Base-by-base conservation (phyloP, 1,140 invertebrate species). In the Hylaeus volcanicus region DNA sequence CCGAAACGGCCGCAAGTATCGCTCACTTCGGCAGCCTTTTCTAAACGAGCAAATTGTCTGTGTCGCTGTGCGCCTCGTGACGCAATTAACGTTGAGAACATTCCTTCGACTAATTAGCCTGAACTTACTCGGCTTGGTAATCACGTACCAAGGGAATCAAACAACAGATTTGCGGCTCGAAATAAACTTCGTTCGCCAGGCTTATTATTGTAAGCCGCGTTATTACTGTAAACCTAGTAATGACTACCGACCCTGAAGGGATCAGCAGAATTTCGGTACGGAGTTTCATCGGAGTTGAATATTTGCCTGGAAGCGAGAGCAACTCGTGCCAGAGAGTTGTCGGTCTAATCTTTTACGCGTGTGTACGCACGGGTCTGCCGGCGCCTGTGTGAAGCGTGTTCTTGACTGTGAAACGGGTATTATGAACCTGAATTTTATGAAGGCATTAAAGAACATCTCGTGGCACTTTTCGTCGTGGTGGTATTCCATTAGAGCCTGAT, bases 251-350 rank as follows among this genome's bases (percentile, higher is more conserved):
- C 76, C 81, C 81, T 74, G 82, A 88, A 84, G 81, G 86, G 86
- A 88, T 87, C 83, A 85, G 84, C 86, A 87, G 75, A 89, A 90
- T 86, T 83, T 83, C 64, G 74, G 77, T 60, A 65, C 53, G 74
- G 79, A 88, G 83, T 89, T 88, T 87, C 85, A 73, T 84, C 82
- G 69, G 85, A 88, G 85, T 83, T 88, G 88, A 88, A 90, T 90
- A 86, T 90, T 90, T 88, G 82, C 80, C 84, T 79, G 68, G 53
- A 69, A 83, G 84, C 75, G 68, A 56, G 73, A 84, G 76, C 70
- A 68, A 79, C 66, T 77, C 79, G 77, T 51, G 81, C 74, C 65
- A 56, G 84, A 69, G 81, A 86, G 71, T 79, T 79, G 65, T 15
- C 71, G 76, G 76, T 55, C 77, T 85, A 85, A 86, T 86, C 83